Conservation (phyloP, 2,797 vertebrate genomes). For the Cheracebus regulus region DNA sequence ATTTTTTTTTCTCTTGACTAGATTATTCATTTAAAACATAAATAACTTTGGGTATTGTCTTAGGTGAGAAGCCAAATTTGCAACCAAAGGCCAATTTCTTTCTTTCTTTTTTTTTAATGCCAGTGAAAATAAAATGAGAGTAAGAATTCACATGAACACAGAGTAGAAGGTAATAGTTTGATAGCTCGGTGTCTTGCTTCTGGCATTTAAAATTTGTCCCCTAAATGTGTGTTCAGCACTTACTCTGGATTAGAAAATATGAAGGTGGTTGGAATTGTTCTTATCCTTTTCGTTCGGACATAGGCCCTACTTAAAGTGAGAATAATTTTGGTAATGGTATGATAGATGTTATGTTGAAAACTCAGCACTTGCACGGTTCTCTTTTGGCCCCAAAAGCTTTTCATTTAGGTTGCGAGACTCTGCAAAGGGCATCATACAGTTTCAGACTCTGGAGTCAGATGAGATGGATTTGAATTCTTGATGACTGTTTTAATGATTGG, state of each 20-base stretch:
- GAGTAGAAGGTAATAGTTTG: not conserved
- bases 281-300: not conserved
- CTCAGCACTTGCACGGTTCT: not conserved
- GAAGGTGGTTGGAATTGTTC: not conserved
- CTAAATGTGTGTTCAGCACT: too few relatives aligned
- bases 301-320: not conserved
- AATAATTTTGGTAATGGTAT: not conserved
- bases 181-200: not conserved
- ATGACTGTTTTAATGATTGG: not conserved
- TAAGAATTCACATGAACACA: not conserved
- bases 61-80: not conserved
- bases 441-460: not conserved
- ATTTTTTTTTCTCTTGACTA: not conserved
- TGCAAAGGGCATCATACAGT: not conserved
- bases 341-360: not conserved
- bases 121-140: slow-evolving; percentile 9
- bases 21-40: not conserved
- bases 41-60: not conserved
- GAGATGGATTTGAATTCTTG: not conserved
- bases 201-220: not conserved
- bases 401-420: not conserved
- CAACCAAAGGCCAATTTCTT: not conserved
- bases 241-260: not conserved
- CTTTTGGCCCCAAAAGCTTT: not conserved
- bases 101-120: not conserved